These are phyloP conservation scores for Geotrypetes seraphini DNA, from an alignment of 2,797 vertebrate species.

Conservation along the genomic window DNA sequence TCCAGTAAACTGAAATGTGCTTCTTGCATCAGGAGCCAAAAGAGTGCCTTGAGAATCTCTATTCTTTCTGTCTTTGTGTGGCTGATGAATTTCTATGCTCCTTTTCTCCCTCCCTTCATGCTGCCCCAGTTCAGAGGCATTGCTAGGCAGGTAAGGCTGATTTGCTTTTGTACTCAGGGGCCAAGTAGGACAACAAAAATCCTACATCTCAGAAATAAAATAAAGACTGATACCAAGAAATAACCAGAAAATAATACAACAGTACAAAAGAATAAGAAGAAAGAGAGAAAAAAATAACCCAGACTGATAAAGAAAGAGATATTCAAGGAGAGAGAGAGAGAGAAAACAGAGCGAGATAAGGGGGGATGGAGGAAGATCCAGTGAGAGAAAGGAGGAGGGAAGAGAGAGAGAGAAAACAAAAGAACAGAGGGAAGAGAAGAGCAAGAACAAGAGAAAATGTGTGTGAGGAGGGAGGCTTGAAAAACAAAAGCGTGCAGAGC, in stretches of 20 bases:
- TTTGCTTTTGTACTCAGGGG: too few species aligned
- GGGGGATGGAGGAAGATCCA: background rate
- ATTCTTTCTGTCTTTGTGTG: too few species aligned
- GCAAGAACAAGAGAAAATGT: background rate
- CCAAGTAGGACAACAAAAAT: too few species aligned
- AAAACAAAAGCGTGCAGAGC: background rate
- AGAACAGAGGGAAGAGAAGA: background rate
- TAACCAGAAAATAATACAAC: background rate
- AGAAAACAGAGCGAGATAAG: background rate
- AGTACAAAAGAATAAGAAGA: background rate
- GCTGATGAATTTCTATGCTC: background rate
- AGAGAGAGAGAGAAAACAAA: background rate
- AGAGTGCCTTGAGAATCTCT: too few species aligned
- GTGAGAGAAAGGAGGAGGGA: background rate
- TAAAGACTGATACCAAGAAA: too few species aligned
- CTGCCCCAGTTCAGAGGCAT: fast-evolving
- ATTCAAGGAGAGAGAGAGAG: background rate
- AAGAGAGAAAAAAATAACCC: background rate
- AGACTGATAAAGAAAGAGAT: background rate
- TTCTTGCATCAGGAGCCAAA: too few species aligned
- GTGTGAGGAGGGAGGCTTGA: conserved; percentile 31
- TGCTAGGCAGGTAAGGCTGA: too few species aligned
- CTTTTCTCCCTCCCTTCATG: background rate
- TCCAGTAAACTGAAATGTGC: too few species aligned
- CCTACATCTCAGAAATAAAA: too few species aligned